phyloP scores from a whole-genome alignment of 1,140 invertebrate genomes.

The Panonychus citri region DNA sequence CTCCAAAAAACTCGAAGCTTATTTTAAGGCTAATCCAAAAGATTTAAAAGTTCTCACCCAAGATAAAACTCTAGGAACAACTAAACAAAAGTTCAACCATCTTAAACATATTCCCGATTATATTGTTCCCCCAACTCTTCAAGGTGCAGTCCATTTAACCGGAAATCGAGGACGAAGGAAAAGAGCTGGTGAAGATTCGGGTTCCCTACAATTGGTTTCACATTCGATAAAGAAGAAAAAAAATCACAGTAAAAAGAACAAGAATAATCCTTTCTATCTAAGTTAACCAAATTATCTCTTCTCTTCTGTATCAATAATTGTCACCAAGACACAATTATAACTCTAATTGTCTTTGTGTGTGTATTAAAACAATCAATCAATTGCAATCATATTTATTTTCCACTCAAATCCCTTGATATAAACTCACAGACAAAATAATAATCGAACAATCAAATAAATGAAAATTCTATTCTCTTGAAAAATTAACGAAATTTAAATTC shows the following conservation, averaged over 20 bases:
- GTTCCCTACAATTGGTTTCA: neutral
- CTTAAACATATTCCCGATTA: slow-evolving; percentile 84
- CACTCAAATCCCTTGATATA: too few species aligned
- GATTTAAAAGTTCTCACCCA: slow-evolving; percentile 70
- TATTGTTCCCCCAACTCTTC: slow-evolving; percentile 28
- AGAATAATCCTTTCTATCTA: neutral
- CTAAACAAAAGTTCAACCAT: slow-evolving; percentile 49
- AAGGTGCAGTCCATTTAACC: neutral
- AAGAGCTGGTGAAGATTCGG: neutral
- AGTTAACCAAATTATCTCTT: too few species aligned
- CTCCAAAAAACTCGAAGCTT: slow-evolving; percentile 73
- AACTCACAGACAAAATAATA: too few species aligned
- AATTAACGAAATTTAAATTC: too few species aligned
- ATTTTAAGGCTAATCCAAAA: slow-evolving; percentile 80
- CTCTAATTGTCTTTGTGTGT: too few species aligned
- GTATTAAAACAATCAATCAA: too few species aligned
- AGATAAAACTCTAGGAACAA: slow-evolving; percentile 66
- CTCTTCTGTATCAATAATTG: too few species aligned
- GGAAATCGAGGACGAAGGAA: neutral
- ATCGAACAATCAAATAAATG: too few species aligned
- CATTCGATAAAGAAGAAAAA: neutral
- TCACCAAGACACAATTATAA: too few species aligned
- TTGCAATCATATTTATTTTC: too few species aligned
- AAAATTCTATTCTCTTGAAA: too few species aligned
- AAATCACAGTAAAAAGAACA: neutral